Conservation (phyloP, 2,797 vertebrate genomes). For the Gymnocypris eckloni region DNA sequence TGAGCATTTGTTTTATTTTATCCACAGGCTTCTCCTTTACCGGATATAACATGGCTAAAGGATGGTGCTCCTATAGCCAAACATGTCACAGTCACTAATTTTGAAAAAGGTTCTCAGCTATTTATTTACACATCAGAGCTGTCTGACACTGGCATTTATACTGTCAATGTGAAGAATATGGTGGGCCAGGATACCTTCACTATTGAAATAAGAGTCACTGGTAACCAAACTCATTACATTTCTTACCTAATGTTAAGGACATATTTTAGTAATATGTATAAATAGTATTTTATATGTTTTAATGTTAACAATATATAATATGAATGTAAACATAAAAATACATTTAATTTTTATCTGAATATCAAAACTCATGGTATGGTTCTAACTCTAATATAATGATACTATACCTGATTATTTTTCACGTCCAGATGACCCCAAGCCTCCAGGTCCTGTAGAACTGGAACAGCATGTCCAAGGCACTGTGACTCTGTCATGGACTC, state of each 20-base stretch:
- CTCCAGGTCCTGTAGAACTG: slow-evolving; percentile 84
- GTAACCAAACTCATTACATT: slow-evolving; percentile 70
- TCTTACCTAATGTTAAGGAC: background rate
- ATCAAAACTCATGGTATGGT: background rate
- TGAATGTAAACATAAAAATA: background rate
- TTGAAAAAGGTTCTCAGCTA: slow-evolving; percentile 81
- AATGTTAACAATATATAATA: background rate
- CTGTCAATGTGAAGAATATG: slow-evolving; percentile 77
- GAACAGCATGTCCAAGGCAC: slow-evolving; percentile 84
- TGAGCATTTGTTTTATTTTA: background rate
- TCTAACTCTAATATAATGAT: background rate
- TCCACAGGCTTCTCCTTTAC: slow-evolving; percentile 84
- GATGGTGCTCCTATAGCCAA: slow-evolving; percentile 78
- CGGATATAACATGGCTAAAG: slow-evolving; percentile 86
- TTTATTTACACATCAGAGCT: slow-evolving; percentile 82
- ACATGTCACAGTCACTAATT: slow-evolving; percentile 76
- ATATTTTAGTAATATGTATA: background rate
- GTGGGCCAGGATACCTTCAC: slow-evolving; percentile 79
- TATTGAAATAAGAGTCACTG: slow-evolving; percentile 86
- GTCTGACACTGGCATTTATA: slow-evolving; percentile 83
- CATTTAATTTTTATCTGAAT: background rate
- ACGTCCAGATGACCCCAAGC: slow-evolving; percentile 81
- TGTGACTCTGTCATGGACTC: slow-evolving; percentile 86
- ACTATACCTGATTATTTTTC: slow-evolving; percentile 13
- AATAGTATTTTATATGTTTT: background rate